Conservation (phyloP, 2,888 invertebrate genomes). For the Morpho helenor region DNA sequence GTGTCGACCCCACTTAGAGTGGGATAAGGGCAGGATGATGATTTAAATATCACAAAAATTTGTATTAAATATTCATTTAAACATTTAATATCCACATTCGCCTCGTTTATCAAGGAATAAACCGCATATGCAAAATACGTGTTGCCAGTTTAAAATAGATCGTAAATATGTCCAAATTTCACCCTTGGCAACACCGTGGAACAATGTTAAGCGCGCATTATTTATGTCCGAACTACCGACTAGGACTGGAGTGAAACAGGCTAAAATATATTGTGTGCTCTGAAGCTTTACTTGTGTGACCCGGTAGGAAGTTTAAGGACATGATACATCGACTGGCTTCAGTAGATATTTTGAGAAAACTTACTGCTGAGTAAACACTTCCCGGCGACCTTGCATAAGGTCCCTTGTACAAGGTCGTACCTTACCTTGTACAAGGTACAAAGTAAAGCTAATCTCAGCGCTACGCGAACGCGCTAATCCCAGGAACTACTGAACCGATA, state of each 20-base stretch:
- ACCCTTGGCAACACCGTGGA: conserved; percentile 24
- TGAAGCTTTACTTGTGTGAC: conserved; percentile 26
- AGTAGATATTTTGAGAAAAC: background rate
- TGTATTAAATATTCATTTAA: too few species aligned
- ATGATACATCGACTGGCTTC: conserved; percentile 4
- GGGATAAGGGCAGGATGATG: background rate
- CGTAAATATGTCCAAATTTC: conserved; percentile 29
- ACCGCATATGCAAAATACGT: conserved; percentile 24
- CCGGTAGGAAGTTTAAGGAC: conserved; percentile 16
- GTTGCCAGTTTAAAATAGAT: conserved; percentile 27
- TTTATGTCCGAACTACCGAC: conserved; percentile 28
- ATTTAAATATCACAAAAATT: background rate
- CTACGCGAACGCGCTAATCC: too few species aligned
- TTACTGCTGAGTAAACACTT: too few species aligned
- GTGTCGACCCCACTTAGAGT: too few species aligned
- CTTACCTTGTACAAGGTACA: too few species aligned
- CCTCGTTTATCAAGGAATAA: conserved; percentile 11
- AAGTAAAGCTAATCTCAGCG: too few species aligned
- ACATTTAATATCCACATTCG: background rate
- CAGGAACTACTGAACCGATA: too few species aligned
- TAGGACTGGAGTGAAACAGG: conserved; percentile 30
- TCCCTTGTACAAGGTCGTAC: background rate
- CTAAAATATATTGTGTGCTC: conserved; percentile 33
- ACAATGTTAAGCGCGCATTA: conserved; percentile 30
- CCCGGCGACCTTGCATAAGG: too few species aligned